phyloP scores from a whole-genome alignment of 2,113 vertebrate genomes.

The Nematolebias whitei region DNA sequence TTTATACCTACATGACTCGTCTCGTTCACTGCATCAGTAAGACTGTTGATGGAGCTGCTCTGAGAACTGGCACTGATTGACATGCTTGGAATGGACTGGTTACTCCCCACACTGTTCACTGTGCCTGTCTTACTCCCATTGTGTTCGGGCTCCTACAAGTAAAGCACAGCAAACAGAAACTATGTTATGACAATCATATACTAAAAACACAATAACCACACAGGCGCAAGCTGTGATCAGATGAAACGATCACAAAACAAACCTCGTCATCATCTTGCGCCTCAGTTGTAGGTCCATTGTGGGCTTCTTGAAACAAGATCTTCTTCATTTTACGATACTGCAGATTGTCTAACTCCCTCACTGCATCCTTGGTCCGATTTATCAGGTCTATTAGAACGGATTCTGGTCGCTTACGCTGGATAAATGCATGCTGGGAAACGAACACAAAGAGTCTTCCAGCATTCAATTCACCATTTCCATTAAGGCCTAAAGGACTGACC shows the following conservation, averaged over 20 bases:
- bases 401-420: constrained; percentile 92
- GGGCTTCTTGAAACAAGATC: constrained; percentile 97
- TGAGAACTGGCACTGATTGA: constrained; percentile 99
- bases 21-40: constrained; percentile 94
- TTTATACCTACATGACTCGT: constrained; percentile 96
- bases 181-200: constrained; percentile 1
- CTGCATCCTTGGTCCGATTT: constrained; percentile 96
- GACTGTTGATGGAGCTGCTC: constrained; percentile 99
- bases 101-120: constrained; percentile 98
- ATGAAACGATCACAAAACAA: constrained; percentile 27
- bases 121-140: constrained; percentile 91
- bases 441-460: constrained; percentile 2
- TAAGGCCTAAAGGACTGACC: neutral
- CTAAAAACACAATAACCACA: neutral
- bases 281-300: constrained; percentile 93
- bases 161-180: constrained; percentile 6
- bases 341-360: constrained; percentile 97
- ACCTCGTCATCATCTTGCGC: constrained; percentile 98
- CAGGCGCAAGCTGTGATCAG: neutral
- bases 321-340: constrained; percentile 99
- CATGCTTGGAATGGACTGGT: constrained; percentile 99
- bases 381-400: constrained; percentile 98
- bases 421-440: constrained; percentile 90
- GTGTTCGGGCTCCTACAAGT: constrained; percentile 89
- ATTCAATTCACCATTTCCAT: constrained; percentile 5